These are phyloP conservation scores for Mus spretus DNA, from an alignment of 2,797 vertebrate genomes.

Conservation along the genomic window DNA sequence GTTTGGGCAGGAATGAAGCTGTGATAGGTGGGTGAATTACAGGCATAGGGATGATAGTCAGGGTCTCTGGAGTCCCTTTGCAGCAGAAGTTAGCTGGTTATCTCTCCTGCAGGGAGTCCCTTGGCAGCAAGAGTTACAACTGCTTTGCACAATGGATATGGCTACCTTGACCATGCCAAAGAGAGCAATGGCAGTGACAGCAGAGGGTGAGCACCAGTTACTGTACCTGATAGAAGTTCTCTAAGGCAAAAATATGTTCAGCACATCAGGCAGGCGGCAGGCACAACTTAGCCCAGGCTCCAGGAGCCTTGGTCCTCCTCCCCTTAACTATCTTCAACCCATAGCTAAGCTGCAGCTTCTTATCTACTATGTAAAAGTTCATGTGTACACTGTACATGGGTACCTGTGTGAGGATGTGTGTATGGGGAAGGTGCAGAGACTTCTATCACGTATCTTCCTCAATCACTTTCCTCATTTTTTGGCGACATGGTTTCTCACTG, in stretches of 20 bases:
- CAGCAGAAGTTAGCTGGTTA: background rate
- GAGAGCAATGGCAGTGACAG: too few species aligned
- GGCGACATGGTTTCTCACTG: background rate
- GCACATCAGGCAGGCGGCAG: too few species aligned
- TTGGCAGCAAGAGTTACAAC: background rate
- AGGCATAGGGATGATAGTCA: too few species aligned
- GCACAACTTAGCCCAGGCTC: background rate
- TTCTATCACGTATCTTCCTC: background rate
- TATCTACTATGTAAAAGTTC: background rate
- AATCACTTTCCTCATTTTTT: background rate
- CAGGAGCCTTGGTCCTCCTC: background rate
- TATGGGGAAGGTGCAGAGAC: background rate
- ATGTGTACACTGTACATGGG: background rate
- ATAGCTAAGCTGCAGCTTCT: background rate
- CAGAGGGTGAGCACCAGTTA: background rate
- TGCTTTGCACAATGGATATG: too few species aligned
- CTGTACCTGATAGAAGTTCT: background rate
- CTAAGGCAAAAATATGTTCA: background rate
- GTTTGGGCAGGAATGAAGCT: background rate
- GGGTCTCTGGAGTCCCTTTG: too few species aligned
- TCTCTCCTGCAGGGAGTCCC: background rate
- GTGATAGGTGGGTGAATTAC: background rate
- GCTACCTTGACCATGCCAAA: background rate
- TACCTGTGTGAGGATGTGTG: background rate
- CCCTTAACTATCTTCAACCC: background rate